Evolutionary conservation across 2,113 vertebrate genomes (phyloP), one percentile per base, ranked within the genome.

Genomic region (Ameiurus melas): DNA sequence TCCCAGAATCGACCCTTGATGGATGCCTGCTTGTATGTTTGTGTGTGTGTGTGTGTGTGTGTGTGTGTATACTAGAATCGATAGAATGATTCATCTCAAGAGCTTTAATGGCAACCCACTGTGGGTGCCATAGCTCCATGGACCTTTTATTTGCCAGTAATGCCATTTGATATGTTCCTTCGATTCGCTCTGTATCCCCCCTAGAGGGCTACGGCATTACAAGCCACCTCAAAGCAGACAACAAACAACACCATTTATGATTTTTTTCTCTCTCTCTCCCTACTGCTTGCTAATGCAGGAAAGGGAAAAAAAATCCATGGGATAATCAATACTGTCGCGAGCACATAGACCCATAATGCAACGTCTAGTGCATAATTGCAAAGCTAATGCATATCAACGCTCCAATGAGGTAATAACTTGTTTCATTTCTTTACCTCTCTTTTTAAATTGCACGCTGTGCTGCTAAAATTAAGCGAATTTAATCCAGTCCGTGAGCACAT

Each of bases 1-100:
- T 91, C 92, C 89, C 90, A 86, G 90, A 92, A 91, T 90, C 64
- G 89, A 94, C 91, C 90, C 83, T 75, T 92, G 92, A 92, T 92
- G 92, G 93, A 92, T 92, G 90, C 57, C 30, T 79, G 79, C 85
- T 86, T 83, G 90, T 90, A 90, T 90, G 85, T 47, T 0, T 47
- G 43, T 47, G 43, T 47, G 43, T 47, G 43, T 43, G 20, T 81
- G 86, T 68, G 85, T 64, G 75, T 86, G 55, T 78, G 73, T 78
- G 85, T 78, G 62, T 55, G 83, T 53, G 43, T 81, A 30, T 70
- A 0, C 77, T 68, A 30, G 79, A 93, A 94, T 94, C 93, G 92
- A 93, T 94, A 90, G 92, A 90, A 94, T 93, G 90, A 94, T 92
- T 93, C 90, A 93, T 93, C 91, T 92, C 91, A 89, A 84, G 85